These are phyloP conservation scores for Cenopis cana DNA, from an alignment of 2,888 invertebrate species.

Conservation along the genomic window DNA sequence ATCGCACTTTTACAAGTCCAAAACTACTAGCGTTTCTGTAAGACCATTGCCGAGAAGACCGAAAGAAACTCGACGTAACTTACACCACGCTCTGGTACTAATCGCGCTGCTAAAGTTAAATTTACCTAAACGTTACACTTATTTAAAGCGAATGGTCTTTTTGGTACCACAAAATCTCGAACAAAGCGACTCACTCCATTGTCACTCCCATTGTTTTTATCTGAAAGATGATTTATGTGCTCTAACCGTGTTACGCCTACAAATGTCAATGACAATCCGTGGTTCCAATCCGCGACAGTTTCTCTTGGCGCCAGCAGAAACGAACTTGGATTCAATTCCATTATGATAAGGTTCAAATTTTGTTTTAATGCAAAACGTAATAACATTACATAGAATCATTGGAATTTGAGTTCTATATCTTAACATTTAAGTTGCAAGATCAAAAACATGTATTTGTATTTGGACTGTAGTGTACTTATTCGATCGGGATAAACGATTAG, in stretches of 20 bases:
- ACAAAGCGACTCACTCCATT: slow-evolving; percentile 53
- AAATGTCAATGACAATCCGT: slow-evolving; percentile 47
- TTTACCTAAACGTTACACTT: slow-evolving; percentile 11
- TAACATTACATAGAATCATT: background rate
- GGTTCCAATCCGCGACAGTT: slow-evolving; percentile 42
- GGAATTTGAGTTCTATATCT: background rate
- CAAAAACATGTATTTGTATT: background rate
- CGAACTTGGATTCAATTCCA: slow-evolving; percentile 6
- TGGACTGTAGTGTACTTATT: background rate
- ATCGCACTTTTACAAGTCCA: too few species aligned
- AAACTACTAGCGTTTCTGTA: too few species aligned
- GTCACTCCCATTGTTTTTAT: slow-evolving; percentile 57
- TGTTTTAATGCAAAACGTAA: background rate
- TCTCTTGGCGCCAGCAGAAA: slow-evolving; percentile 4
- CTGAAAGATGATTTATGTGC: slow-evolving; percentile 55
- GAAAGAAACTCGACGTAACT: too few species aligned
- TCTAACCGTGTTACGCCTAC: slow-evolving; percentile 52
- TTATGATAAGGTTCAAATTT: slow-evolving; percentile 14
- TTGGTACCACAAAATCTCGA: slow-evolving; percentile 41
- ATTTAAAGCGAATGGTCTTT: slow-evolving; percentile 10
- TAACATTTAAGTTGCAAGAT: slow-evolving; percentile 1
- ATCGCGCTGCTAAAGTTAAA: too few species aligned
- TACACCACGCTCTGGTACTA: too few species aligned
- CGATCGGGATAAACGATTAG: background rate
- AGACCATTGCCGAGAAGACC: too few species aligned